These are phyloP conservation scores for Chaetorhynchus papuensis DNA, from an alignment of 2,113 vertebrate species.

Conservation along the genomic window DNA sequence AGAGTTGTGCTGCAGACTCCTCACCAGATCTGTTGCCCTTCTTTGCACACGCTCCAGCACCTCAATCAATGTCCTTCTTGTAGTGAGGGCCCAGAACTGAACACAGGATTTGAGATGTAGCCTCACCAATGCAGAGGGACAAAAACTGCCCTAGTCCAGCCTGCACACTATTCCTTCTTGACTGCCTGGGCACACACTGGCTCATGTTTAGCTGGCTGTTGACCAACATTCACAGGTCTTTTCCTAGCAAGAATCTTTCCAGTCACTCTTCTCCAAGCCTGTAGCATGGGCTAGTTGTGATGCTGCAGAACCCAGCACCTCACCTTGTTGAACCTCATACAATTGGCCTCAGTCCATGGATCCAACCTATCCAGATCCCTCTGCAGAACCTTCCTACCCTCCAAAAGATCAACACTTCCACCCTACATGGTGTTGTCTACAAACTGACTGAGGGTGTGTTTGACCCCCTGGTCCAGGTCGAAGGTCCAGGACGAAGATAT, in stretches of 20 bases:
- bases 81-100: not conserved
- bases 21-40: not conserved
- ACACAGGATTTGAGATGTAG: not conserved
- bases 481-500: not conserved
- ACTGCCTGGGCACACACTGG: too few relatives aligned
- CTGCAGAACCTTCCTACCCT: not conserved
- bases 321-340: too few relatives aligned
- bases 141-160: not conserved
- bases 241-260: not conserved
- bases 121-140: not conserved
- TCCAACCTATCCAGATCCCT: not conserved
- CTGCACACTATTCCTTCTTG: not conserved
- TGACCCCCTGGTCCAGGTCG: not conserved
- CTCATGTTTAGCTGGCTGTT: not conserved
- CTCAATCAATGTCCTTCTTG: not conserved
- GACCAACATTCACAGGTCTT: not conserved
- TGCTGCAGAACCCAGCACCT: not conserved
- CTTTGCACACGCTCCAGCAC: not conserved
- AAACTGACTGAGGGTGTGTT: not conserved
- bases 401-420: not conserved
- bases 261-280: not conserved
- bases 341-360: not conserved
- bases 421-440: rapidly evolving
- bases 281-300: not conserved
- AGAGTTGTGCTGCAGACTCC: not conserved